Percentiles rank a stretch among this genome's conserved stretches.
Conservation (phyloP, 2,113 vertebrate species). For the Microcebus ravelobensis region DNA sequence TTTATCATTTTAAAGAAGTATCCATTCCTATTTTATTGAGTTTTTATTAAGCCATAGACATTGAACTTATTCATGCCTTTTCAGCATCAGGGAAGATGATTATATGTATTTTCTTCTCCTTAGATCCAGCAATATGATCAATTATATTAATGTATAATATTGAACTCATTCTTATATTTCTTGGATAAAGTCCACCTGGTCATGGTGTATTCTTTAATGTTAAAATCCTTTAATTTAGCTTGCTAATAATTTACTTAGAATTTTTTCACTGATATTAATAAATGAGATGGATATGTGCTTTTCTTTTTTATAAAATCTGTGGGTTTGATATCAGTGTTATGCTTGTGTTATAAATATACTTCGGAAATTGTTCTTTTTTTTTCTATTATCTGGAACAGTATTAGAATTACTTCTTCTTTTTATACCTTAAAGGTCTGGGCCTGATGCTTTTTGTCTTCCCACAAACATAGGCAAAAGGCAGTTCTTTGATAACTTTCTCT, state of each 20-base stretch:
- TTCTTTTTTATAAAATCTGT: not conserved
- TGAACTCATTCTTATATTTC: not conserved
- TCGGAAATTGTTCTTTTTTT: not conserved
- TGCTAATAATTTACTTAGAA: not conserved
- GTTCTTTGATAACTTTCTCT: not conserved
- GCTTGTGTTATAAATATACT: not conserved
- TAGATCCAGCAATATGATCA: not conserved
- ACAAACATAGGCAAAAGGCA: not conserved
- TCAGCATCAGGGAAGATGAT: not conserved
- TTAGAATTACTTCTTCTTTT: not conserved
- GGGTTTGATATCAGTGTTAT: not conserved
- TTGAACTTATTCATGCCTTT: slow-evolving; percentile 9
- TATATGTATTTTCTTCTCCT: not conserved
- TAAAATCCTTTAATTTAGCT: not conserved
- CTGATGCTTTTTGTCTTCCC: not conserved
- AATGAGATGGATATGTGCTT: not conserved
- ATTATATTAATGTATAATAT: not conserved
- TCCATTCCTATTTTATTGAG: not conserved
- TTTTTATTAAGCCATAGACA: not conserved
- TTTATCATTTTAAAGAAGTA: slow-evolving; percentile 14
- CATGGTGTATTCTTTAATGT: not conserved
- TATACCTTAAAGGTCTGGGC: not conserved
- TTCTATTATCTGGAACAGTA: not conserved
- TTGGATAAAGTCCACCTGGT: not conserved
- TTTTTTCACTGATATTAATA: not conserved